Conservation (phyloP, 1,140 invertebrate species). For the Aleiodes sp. region DNA sequence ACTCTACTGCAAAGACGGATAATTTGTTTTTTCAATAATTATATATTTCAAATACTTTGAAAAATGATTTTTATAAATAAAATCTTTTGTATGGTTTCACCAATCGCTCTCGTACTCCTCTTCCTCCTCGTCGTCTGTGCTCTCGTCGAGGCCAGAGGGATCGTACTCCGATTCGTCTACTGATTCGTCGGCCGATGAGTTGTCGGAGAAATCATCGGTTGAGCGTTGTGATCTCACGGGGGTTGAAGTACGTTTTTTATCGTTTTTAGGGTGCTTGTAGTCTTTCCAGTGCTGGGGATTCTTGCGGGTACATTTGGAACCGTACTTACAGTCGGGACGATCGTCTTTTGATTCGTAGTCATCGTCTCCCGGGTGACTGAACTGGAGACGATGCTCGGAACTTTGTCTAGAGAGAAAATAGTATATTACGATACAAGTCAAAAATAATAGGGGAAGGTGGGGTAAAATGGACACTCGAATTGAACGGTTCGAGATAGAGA, state of each 20-base stretch:
- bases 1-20: too few species aligned
- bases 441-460: too few species aligned
- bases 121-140: conserved; percentile 35
- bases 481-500: too few species aligned
- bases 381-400: conserved; percentile 57
- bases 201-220: conserved; percentile 28
- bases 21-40: too few species aligned
- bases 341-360: conserved; percentile 65
- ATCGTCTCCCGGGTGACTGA: conserved; percentile 65
- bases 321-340: conserved; percentile 66
- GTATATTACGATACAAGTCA: not conserved
- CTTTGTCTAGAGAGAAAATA: conserved; percentile 54
- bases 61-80: not conserved
- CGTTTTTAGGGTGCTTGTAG: conserved; percentile 61
- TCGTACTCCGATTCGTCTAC: conserved; percentile 57
- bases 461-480: too few species aligned
- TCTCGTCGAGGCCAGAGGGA: conserved; percentile 42
- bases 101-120: conserved; percentile 4
- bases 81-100: not conserved
- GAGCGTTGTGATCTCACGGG: conserved; percentile 20
- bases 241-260: conserved; percentile 23
- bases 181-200: conserved; percentile 49
- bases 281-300: conserved; percentile 64
- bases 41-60: not conserved
- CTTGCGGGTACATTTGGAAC: conserved; percentile 65